Conservation (phyloP, 2,797 vertebrate genomes). For the Poeciliopsis turneri region DNA sequence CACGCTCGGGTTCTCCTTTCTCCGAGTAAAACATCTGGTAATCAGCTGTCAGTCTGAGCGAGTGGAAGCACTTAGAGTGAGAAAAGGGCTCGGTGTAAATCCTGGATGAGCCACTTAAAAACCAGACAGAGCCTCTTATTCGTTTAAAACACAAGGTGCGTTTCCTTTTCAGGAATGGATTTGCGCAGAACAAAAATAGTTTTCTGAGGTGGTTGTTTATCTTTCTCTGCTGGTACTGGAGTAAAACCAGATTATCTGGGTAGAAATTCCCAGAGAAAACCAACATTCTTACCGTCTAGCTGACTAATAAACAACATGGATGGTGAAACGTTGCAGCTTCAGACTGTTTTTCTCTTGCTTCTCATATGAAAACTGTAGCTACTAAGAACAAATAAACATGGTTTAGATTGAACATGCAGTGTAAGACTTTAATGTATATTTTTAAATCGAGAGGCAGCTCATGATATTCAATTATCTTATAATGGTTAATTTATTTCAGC, state of each 20-base stretch:
- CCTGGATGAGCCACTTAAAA: conserved; percentile 22
- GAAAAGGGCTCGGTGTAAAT: conserved; percentile 31
- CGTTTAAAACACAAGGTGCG: neutral
- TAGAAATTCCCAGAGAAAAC: neutral
- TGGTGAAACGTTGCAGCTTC: neutral
- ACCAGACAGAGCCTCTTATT: neutral
- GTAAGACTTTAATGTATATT: neutral
- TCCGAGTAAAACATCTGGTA: conserved; percentile 25
- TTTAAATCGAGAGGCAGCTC: neutral
- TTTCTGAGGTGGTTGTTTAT: neutral
- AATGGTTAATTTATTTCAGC: neutral
- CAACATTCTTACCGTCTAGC: neutral
- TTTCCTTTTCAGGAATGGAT: neutral
- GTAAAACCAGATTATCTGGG: neutral
- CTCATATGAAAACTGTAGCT: neutral
- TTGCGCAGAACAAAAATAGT: neutral
- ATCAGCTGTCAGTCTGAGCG: conserved; percentile 39
- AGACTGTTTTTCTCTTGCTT: neutral
- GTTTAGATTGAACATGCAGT: neutral
- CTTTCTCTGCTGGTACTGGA: neutral
- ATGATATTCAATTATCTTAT: neutral
- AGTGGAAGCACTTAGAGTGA: conserved; percentile 30
- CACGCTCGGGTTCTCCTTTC: conserved; percentile 15
- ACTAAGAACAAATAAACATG: neutral
- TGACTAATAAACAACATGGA: neutral